Base-by-base conservation (phyloP, 2,113 vertebrate genomes). In the Chamaetylas fuelleborni region DNA sequence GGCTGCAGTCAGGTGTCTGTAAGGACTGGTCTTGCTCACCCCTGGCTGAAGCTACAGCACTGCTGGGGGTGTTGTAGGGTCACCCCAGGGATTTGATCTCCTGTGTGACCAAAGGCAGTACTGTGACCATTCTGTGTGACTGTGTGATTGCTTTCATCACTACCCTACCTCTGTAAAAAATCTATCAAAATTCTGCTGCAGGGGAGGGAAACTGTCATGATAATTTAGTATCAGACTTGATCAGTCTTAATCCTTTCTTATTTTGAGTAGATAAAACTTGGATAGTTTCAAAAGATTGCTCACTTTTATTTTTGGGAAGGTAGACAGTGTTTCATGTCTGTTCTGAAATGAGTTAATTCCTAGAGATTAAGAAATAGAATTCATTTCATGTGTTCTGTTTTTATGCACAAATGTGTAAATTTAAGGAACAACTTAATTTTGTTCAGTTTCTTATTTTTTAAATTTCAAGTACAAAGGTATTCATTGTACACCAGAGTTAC, bases 11-110 rank as follows among this genome's bases (percentile, higher is more conserved):
- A 17, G 24, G 8, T 47, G 0, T 19, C 1, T 17, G 28, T n/a
- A 12, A 25, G 57, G n/a, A 14, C 73, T 53, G 3, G 6, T 47
- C 19, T 42, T 25, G 5, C 19, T 56, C 48, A 8, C 16, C 62
- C 51, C 40, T 36, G 0, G 4, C 36, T 60, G 47, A 22, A 56
- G 13, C 23, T 51, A 3, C 7, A 19, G 11, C 20, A 3, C 12
- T 67, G 15, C 36, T 56, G 24, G 14, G 23, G 19, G 5, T 64
- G 7, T 13, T 29, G 29, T 29, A 28, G 64, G 3, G 87, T 87
- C 45, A 34, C 48, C 23, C 18, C 31, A 26, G 9, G 10, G 43
- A 15, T 72, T 64, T 71, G 14, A 5, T 38, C 12, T 43, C 36
- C 10, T 4, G 3, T 12, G 28, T 42, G 11, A 65, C 38, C 31